These are phyloP conservation scores for Tipula lateralis DNA, from an alignment of 2,888 invertebrate species.

Conservation along the genomic window DNA sequence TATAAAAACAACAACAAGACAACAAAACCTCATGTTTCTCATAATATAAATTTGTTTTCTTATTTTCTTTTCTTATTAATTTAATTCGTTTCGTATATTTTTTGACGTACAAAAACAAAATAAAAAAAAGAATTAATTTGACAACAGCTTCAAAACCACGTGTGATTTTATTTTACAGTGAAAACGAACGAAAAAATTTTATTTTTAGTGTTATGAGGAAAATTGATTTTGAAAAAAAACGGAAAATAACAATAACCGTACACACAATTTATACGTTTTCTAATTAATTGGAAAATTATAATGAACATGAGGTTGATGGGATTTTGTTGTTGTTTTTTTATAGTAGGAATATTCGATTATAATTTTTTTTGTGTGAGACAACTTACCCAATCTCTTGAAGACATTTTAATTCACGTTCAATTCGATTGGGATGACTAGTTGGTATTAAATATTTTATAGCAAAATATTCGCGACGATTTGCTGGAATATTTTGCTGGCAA, in stretches of 20 bases:
- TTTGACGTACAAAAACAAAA: constrained; percentile 20
- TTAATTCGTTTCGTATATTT: neutral
- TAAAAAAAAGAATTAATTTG: constrained; percentile 14
- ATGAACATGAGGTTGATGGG: neutral
- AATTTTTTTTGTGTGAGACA: neutral
- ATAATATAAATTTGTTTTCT: neutral
- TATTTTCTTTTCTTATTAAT: neutral
- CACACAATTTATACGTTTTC: neutral
- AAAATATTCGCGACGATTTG: constrained; percentile 56
- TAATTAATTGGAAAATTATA: neutral
- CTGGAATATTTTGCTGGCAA: constrained; percentile 46
- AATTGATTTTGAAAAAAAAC: neutral
- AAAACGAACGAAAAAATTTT: neutral
- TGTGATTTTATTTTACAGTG: constrained; percentile 15
- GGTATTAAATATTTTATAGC: constrained; percentile 85
- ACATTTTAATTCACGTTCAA: constrained; percentile 75
- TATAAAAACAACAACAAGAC: neutral
- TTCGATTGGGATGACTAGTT: constrained; percentile 75
- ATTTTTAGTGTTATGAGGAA: neutral
- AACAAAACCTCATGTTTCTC: neutral
- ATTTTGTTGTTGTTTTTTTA: neutral
- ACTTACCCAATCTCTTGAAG: constrained; percentile 69
- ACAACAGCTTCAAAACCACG: neutral
- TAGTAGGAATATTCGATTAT: neutral
- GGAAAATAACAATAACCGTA: neutral